Base-by-base conservation (phyloP, 2,113 vertebrate species). In the Gavia stellata region DNA sequence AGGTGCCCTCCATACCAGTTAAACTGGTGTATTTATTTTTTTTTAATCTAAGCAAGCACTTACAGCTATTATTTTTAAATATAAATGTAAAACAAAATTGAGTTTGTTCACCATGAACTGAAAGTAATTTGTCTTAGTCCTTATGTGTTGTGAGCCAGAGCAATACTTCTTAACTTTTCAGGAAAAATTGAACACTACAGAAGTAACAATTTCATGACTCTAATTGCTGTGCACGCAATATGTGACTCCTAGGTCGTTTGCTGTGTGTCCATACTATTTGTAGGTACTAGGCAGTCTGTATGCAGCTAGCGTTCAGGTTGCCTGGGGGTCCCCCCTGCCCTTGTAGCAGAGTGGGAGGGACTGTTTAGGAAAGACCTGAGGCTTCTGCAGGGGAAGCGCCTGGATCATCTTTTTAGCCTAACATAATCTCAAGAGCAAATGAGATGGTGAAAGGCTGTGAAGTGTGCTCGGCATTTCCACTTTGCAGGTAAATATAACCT, bases 141-240 rank as follows among this genome's bases (percentile, higher is more conserved):
- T 74, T 55, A 18, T 31, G 20, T 56, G 23, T 16, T 50, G 15
- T 74, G 29, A 84, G 25, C 17, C 9, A 73, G 15, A 90, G 45
- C 29, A 90, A 4, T 56, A 17, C 12, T 75, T 70, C 23, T 14
- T 70, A 83, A 66, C 34, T 63, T 84, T 53, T 68, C 47, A 61
- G 71, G 53, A 26, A 47, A 83, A 86, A 52, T 10, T 8, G 26
- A 71, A 28, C 5, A 4, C 36, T 85, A 0, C 5, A 40, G 40
- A 49, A 63, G 44, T 61, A 73, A 47, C 9, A 63, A 20, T 67
- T 78, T 56, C 5, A 8, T 58, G 12, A 9, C 17, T 78, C 50
- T 73, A 84, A 33, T 40, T n/a, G 28, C 38, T 79, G 15, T 81
- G 55, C 5, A 0, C 1, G 0, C 45, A 3, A 0, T 23, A 13